These are phyloP conservation scores for Girardinus metallicus DNA, from an alignment of 2,797 vertebrate species.

Conservation along the genomic window DNA sequence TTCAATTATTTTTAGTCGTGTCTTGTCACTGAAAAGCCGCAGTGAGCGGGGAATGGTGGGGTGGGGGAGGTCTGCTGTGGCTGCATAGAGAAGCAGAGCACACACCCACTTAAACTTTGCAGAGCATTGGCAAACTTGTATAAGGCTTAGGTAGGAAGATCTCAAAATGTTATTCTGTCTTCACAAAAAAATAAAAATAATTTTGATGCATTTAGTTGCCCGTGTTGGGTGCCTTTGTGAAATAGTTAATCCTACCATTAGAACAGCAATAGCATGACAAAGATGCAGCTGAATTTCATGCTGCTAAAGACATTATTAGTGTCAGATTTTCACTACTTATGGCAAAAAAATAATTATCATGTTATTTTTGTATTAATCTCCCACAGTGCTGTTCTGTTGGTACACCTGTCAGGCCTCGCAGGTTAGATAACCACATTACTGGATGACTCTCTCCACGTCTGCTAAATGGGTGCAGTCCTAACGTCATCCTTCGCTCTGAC, in stretches of 20 bases:
- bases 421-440: background rate
- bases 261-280: background rate
- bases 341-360: background rate
- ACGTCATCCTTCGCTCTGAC: constrained; percentile 22
- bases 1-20: background rate
- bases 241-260: background rate
- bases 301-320: background rate
- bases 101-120: background rate
- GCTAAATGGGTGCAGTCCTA: constrained; percentile 14
- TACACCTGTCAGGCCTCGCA: background rate
- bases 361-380: background rate
- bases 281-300: background rate
- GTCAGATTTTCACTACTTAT: background rate
- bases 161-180: background rate
- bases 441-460: background rate
- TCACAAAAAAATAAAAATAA: background rate
- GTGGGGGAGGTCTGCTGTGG: background rate
- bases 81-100: constrained; percentile 4
- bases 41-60: background rate
- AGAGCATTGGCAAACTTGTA: background rate
- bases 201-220: background rate
- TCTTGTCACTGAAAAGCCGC: background rate
- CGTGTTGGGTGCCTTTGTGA: background rate
- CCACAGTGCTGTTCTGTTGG: background rate
- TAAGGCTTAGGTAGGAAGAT: background rate